These are phyloP conservation scores for Microctenopoma steveboyesi DNA, from an alignment of 2,797 vertebrate species.

Conservation along the genomic window DNA sequence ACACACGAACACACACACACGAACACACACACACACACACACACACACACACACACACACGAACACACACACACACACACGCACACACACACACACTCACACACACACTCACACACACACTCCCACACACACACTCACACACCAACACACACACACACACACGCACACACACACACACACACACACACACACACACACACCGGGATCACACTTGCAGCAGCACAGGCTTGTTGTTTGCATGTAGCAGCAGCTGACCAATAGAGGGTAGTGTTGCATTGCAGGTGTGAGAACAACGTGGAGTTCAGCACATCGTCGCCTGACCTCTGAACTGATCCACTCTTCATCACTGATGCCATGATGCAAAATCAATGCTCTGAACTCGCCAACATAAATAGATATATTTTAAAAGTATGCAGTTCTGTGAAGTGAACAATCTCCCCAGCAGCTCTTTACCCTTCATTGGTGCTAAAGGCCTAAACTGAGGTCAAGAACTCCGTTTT, in stretches of 20 bases:
- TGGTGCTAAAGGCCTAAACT: background rate
- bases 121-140: background rate
- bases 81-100: no score
- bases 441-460: background rate
- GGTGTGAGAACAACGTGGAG: constrained; percentile 54
- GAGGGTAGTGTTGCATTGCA: constrained; percentile 84
- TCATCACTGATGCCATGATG: constrained; percentile 34
- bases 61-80: background rate
- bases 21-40: constrained; percentile 4
- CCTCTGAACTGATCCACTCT: constrained; percentile 41
- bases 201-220: background rate
- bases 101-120: constrained; percentile 3
- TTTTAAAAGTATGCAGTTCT: background rate
- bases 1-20: background rate
- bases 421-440: background rate
- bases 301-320: constrained; percentile 41
- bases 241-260: constrained; percentile 73
- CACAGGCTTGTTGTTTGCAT: constrained; percentile 36
- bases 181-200: background rate
- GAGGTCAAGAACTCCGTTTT: background rate
- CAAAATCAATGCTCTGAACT: background rate
- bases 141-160: background rate
- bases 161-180: background rate
- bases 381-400: no score
- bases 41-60: background rate